Evolutionary conservation across 2,113 vertebrate species (phyloP).

Genomic region (Mormyrus iriodes): DNA sequence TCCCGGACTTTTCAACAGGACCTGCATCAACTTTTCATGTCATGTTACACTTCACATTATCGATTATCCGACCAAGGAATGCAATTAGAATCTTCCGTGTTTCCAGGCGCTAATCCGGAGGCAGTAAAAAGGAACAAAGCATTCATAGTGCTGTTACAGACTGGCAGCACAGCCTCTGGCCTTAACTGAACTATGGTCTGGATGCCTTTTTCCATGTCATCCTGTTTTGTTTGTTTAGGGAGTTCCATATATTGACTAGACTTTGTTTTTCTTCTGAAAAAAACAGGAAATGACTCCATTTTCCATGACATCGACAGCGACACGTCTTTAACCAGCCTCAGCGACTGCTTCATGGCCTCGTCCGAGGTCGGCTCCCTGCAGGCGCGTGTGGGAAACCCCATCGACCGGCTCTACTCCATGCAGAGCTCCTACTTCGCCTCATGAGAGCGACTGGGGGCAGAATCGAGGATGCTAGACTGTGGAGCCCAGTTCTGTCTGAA

Average conservation of each 20-base stretch:
- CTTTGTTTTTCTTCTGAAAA: background rate
- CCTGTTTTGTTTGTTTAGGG: constrained; percentile 5
- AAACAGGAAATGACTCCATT: constrained; percentile 79
- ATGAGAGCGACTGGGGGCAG: constrained; percentile 33
- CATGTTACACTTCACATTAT: background rate
- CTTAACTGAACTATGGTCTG: background rate
- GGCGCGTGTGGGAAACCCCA: constrained; percentile 77
- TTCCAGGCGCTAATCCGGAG: background rate
- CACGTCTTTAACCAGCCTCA: constrained; percentile 87
- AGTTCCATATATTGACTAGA: background rate
- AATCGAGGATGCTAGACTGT: background rate
- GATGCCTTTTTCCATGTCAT: background rate
- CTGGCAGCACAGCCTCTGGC: background rate
- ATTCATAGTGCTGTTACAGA: background rate
- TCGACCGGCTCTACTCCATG: constrained; percentile 91
- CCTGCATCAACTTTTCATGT: background rate
- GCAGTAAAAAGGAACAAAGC: background rate
- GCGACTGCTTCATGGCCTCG: constrained; percentile 81
- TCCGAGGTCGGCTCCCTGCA: constrained; percentile 75
- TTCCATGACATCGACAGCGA: constrained; percentile 90
- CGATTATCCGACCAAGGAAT: background rate
- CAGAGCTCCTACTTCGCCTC: constrained; percentile 88
- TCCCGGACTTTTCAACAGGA: background rate
- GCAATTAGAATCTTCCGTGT: background rate
- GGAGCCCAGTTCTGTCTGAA: background rate